Evolutionary conservation across 1,140 invertebrate genomes (phyloP), one percentile per base, ranked within the genome.

Genomic region (Bombus impatiens): DNA sequence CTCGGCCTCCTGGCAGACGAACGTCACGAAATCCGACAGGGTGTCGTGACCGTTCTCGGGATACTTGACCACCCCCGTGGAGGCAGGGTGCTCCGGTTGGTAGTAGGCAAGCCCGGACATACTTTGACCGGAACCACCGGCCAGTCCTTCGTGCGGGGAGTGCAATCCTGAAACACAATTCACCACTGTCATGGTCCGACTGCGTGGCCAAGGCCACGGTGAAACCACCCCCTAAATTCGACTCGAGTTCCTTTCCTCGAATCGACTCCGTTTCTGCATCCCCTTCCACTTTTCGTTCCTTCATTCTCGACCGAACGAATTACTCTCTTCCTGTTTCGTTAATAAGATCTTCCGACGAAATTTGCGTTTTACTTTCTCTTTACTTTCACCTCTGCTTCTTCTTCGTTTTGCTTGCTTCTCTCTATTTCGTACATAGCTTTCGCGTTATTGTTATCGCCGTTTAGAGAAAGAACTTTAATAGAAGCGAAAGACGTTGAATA

Each of bases 11-110:
- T 99, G 98, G 94, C 98, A 99, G 71, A 99, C 98, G 92, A 99
- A 98, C 57, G 98, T 99, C 57, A 99, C 98, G 95, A 99, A 99
- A 95, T 99, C 98, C 1, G 98, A 98, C 81, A 99, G 97, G 0
- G 98, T 98, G 94, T 99, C 98, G 94, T 98, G 97, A 57, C 97
- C 97, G 92, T 98, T 97, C 92, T 98, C 97, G 47, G 97, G 97
- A 90, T 98, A 98, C 94, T 98, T 98, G 74, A 96, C 96, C 84
- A 97, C 96, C 84, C 96, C 96, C 81, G 96, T 94, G 47, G 96
- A 95, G 81, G 93, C 94, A 82, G 96, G 94, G 89, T 97, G 96
- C 83, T 96, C 96, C 80, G 96, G 96, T 87, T 96, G 96, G 90
- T 97, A 96, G 86, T 97, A 96, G 81, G 96, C 96, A 25, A 96